Base-by-base conservation (phyloP, 2,113 vertebrate genomes). In the Chionodraco myersi region DNA sequence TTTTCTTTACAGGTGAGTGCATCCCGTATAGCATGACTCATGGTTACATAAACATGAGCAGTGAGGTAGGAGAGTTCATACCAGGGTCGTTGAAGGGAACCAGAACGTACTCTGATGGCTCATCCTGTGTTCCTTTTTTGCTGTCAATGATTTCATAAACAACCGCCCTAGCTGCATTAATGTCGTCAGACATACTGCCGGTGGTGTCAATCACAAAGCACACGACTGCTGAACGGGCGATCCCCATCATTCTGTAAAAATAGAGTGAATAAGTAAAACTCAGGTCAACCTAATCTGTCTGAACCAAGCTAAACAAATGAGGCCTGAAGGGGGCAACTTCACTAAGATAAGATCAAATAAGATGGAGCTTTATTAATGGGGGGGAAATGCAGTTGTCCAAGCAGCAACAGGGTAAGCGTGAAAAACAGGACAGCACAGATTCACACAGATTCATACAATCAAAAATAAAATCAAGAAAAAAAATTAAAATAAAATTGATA, bases 141-240 rank as follows among this genome's bases (percentile, higher is more conserved):
- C 45, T 71, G 82, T 95, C 92, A 68, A 95, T 94, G 61, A 95
- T 92, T 18, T 88, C 6, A 12, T 83, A 59, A 44, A 86, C 77
- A 1, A 90, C 63, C 0, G 30, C 47, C 53, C 82, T 91, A 45
- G 93, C 93, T 53, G 86, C 90, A 0, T 36, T 52, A 0, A 95
- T 95, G 54, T 94, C 93, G n/a, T 93, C 81, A 3, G 23, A 5
- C 94, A 95, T 95, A 30, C 94, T 94, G 60, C 90, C 92, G 1
- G 94, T 95, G 15, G 94, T 94, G 84, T 95, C 95, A 36, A 95
- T 94, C 3, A 95, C 95, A 67, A 95, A 95, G 68, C 87, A 92
- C 23, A 95, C 65, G 0, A 94, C 93, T 7, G 94, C 86, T 3
- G 94, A 90, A n/a, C 94, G 92, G 10, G 90, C 89, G 6, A 95